These are phyloP conservation scores for Leptobrachium ailaonicum DNA, from an alignment of 2,113 vertebrate species.

Conservation along the genomic window DNA sequence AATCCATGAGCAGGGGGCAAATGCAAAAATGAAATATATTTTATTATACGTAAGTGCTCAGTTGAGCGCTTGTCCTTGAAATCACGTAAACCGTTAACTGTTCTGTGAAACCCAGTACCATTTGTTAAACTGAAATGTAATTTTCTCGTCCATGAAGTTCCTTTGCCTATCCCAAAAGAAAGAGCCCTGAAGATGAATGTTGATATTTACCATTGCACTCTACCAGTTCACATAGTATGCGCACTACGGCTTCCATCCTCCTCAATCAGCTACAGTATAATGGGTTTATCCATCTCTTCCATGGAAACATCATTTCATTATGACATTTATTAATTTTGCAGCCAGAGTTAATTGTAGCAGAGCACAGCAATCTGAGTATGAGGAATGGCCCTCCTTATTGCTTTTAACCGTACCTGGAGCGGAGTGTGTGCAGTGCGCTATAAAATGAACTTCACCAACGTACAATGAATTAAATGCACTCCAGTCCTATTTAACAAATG, in stretches of 20 bases:
- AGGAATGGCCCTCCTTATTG: constrained; percentile 3
- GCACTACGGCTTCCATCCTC: not conserved
- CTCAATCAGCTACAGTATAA: not conserved
- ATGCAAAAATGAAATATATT: too few species aligned
- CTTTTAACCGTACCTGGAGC: constrained; percentile 13
- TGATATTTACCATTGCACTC: not conserved
- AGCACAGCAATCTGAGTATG: constrained; percentile 9
- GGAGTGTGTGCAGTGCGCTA: constrained; percentile 19
- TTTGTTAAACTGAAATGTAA: too few species aligned
- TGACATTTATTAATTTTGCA: constrained; percentile 40
- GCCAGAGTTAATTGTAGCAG: constrained; percentile 34
- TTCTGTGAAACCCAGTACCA: too few species aligned
- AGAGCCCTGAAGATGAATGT: not conserved
- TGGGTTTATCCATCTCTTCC: constrained; percentile 14
- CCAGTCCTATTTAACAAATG: not conserved
- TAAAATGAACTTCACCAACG: constrained; percentile 18
- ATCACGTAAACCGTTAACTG: too few species aligned
- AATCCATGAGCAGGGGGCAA: too few species aligned
- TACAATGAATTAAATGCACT: not conserved
- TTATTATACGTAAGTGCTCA: too few species aligned
- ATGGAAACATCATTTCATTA: constrained; percentile 17
- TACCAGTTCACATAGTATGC: not conserved
- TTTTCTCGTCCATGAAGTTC: too few species aligned
- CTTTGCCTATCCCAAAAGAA: too few species aligned
- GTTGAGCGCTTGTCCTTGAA: too few species aligned